Percentiles rank a stretch among this genome's conserved stretches.
These are phyloP conservation scores for Furnarius figulus DNA, from an alignment of 2,113 vertebrate species.

Conservation along the genomic window DNA sequence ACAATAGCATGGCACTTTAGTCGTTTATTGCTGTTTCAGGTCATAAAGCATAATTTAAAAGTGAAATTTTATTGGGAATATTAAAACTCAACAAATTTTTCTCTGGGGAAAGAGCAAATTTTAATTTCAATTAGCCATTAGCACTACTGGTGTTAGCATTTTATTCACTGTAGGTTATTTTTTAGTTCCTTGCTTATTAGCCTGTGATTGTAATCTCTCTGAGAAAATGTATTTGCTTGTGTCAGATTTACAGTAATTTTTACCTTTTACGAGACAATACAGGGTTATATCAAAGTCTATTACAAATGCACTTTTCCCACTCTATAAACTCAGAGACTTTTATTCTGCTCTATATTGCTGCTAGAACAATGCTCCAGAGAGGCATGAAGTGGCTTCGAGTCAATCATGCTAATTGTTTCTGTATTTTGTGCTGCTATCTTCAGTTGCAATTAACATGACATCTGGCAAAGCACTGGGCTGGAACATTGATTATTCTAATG, in stretches of 20 bases:
- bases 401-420: conserved; percentile 73
- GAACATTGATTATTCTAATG: conserved; percentile 72
- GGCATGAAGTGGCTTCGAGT: conserved; percentile 54
- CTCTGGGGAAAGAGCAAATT: not conserved
- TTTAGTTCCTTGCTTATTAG: conserved; percentile 3
- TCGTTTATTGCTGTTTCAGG: conserved; percentile 38
- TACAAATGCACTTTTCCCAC: not conserved
- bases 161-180: conserved; percentile 15
- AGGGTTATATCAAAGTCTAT: conserved; percentile 22
- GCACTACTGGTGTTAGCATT: conserved; percentile 7
- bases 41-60: conserved; percentile 44
- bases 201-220: not conserved
- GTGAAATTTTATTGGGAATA: not conserved
- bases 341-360: not conserved
- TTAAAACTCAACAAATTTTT: conserved; percentile 11
- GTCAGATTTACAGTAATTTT: conserved; percentile 26
- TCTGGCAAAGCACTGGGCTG: conserved; percentile 66
- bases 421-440: conserved; percentile 64
- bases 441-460: conserved; percentile 70
- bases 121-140: conserved; percentile 53
- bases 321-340: not conserved
- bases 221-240: conserved; percentile 29
- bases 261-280: conserved; percentile 27
- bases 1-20: not conserved
- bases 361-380: conserved; percentile 52